Evolutionary conservation across 2,888 invertebrate genomes (phyloP).

Genomic region (Luperina nickerlii): DNA sequence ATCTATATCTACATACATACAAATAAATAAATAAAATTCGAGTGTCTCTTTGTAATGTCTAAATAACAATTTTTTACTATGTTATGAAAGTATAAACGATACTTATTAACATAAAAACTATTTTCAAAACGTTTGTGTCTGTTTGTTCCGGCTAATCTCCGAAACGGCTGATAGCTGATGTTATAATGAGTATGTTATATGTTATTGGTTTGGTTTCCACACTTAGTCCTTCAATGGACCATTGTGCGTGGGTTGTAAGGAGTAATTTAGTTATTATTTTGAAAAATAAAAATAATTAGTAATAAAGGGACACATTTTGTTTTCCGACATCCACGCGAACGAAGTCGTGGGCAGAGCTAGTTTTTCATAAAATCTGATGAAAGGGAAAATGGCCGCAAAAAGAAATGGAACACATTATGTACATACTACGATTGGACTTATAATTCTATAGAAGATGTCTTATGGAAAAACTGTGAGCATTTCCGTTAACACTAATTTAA

Average conservation of each 20-base stretch:
- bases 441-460: background rate
- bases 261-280: background rate
- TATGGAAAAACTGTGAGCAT: background rate
- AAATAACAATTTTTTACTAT: no score
- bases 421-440: background rate
- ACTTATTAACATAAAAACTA: background rate
- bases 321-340: background rate
- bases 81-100: background rate
- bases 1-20: background rate
- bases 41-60: background rate
- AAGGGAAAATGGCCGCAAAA: background rate
- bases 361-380: slow-evolving; percentile 25
- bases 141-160: background rate
- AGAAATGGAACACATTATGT: background rate
- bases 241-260: background rate
- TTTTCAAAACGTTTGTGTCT: background rate
- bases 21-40: background rate
- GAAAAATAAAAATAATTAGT: background rate
- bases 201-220: no score
- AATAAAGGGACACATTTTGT: background rate
- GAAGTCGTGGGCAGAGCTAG: background rate
- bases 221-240: no score
- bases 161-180: background rate
- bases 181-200: background rate
- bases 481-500: background rate